A percentile compares a stretch with the other conserved stretches of the same genome.
phyloP scores from a whole-genome alignment of 2,888 invertebrate genomes.

The Stramonita haemastoma region DNA sequence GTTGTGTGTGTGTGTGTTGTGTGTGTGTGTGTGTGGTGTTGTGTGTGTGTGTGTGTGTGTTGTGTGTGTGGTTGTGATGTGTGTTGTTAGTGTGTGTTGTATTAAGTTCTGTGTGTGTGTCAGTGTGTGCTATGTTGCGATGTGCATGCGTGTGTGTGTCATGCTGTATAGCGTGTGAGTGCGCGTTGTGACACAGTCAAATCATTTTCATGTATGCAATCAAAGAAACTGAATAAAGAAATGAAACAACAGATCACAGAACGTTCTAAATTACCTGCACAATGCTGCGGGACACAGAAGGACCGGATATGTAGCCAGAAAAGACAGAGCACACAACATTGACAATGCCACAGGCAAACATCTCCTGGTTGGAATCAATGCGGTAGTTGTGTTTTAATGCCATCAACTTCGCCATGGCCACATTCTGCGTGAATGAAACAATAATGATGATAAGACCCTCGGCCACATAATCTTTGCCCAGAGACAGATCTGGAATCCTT shows the following conservation, averaged over 20 bases:
- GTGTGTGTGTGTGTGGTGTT: no score
- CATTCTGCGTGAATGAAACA: conserved; percentile 78
- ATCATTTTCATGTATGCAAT: not conserved
- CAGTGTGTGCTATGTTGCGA: no score
- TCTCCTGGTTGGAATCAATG: conserved; percentile 60
- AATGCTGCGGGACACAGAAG: conserved; percentile 79
- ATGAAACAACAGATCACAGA: not conserved
- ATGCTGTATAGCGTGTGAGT: no score
- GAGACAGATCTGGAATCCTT: conserved; percentile 53
- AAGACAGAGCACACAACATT: conserved; percentile 82
- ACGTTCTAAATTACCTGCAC: conserved; percentile 81
- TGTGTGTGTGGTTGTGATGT: no score
- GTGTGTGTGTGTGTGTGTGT: no score
- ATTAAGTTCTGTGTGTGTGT: no score
- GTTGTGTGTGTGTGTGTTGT: no score
- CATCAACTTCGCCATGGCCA: conserved; percentile 79
- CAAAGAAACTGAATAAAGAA: not conserved
- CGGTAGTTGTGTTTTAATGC: conserved; percentile 78
- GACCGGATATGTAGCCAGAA: conserved; percentile 73
- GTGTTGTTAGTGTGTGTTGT: no score
- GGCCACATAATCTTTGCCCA: conserved; percentile 71
- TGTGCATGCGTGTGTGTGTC: no score
- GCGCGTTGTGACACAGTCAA: not conserved
- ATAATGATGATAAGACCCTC: conserved; percentile 78
- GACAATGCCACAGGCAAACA: conserved; percentile 70